A percentile compares a stretch with the other conserved stretches of the same genome.
These are phyloP conservation scores for Tetragnatha versicolor DNA, from an alignment of 1,140 invertebrate species.

Conservation along the genomic window DNA sequence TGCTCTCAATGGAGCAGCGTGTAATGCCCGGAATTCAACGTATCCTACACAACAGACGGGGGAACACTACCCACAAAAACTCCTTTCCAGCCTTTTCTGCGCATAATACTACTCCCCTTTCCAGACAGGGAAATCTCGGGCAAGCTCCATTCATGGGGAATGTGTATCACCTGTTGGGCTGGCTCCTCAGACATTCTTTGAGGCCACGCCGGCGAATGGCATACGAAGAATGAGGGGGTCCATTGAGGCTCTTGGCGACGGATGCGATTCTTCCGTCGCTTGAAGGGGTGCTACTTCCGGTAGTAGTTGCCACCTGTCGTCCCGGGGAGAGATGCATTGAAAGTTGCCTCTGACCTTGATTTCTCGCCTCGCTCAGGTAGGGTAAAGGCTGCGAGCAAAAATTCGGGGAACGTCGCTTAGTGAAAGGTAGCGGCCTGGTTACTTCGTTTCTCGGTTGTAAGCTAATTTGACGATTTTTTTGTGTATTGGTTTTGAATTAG, in stretches of 20 bases:
- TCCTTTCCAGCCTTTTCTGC: too few relatives aligned
- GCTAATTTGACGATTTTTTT: too few relatives aligned
- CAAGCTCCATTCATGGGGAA: neutral
- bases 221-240: conserved; percentile 26
- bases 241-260: neutral
- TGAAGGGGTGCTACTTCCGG: conserved; percentile 19
- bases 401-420: conserved; percentile 23
- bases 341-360: conserved; percentile 22
- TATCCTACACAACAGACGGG: too few relatives aligned
- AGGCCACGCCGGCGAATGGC: conserved; percentile 19
- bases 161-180: neutral
- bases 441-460: too few relatives aligned
- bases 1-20: too few relatives aligned
- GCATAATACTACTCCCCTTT: neutral
- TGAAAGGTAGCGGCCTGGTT: conserved; percentile 32
- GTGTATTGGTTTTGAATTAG: too few relatives aligned
- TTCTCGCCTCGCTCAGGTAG: neutral
- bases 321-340: neutral
- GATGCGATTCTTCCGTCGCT: conserved; percentile 1
- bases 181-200: conserved; percentile 12
- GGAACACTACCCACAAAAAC: too few relatives aligned
- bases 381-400: neutral
- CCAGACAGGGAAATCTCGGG: neutral
- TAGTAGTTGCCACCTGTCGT: conserved; percentile 32
- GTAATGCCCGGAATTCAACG: too few relatives aligned